Conservation (phyloP, 2,888 invertebrate species). For the Candidula unifasciata region DNA sequence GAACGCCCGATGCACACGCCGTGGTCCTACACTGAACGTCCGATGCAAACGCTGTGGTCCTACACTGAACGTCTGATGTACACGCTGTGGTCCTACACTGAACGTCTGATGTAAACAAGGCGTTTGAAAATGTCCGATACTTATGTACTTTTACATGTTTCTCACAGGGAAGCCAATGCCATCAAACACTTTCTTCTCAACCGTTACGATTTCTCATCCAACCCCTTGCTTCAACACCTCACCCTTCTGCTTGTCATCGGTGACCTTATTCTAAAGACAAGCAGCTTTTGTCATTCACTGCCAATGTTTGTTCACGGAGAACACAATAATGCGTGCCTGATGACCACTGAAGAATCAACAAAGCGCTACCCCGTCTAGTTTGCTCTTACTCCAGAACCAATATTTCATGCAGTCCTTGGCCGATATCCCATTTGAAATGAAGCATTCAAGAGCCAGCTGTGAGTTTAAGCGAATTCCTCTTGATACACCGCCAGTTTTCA, state of each 20-base stretch:
- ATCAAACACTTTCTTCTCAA: background rate
- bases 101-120: no score
- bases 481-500: background rate
- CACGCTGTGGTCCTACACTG: no score
- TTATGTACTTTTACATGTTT: no score
- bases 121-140: no score
- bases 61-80: no score
- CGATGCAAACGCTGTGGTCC: no score
- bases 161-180: background rate
- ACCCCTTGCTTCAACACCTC: background rate
- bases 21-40: no score
- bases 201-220: background rate
- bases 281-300: slow-evolving; percentile 13
- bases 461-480: background rate
- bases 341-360: slow-evolving; percentile 16
- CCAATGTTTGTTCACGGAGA: slow-evolving; percentile 9
- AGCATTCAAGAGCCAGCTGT: background rate
- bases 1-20: no score
- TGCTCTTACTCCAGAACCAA: slow-evolving; percentile 9
- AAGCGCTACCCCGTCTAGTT: background rate
- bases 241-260: no score
- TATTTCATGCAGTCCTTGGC: slow-evolving; percentile 22
- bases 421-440: slow-evolving; percentile 11
- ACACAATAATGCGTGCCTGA: slow-evolving; percentile 18
- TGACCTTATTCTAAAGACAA: slow-evolving; percentile 13